Evolutionary conservation across 1,140 invertebrate species (phyloP).

Genomic region (Amphibalanus amphitrite): DNA sequence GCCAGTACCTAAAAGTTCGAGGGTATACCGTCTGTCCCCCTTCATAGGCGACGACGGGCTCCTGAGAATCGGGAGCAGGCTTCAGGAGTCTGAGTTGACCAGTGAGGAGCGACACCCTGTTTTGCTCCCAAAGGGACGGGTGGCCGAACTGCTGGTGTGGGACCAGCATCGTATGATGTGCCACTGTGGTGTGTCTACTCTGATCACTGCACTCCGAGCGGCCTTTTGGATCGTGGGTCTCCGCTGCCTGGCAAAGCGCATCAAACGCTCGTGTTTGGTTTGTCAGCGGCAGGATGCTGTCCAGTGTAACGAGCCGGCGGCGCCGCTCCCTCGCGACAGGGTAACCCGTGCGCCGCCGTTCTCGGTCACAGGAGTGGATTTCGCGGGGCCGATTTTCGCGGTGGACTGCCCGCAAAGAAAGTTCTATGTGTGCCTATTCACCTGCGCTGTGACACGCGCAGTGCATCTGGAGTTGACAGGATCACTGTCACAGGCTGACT

Average conservation of each 20-base stretch:
- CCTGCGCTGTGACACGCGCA: constrained; percentile 8
- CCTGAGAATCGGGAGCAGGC: background rate
- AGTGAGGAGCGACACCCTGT: too few relatives aligned
- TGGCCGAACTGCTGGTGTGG: too few relatives aligned
- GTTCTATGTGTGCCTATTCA: constrained; percentile 1
- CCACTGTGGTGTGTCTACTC: too few relatives aligned
- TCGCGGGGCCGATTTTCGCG: constrained; percentile 7
- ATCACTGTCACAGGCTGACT: background rate
- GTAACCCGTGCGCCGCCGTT: constrained; percentile 9
- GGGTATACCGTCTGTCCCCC: background rate
- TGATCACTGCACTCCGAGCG: too few relatives aligned
- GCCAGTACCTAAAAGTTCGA: background rate
- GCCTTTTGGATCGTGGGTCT: too few relatives aligned
- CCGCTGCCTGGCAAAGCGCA: constrained; percentile 5
- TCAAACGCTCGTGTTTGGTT: background rate
- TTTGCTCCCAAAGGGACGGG: too few relatives aligned
- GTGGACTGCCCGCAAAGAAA: background rate
- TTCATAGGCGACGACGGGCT: background rate
- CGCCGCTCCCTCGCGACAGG: constrained; percentile 4
- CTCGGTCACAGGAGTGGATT: constrained; percentile 9
- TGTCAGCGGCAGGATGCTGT: constrained; percentile 7
- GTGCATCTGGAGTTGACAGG: constrained; percentile 11
- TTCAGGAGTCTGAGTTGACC: background rate
- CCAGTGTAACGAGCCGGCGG: constrained; percentile 2
- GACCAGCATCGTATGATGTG: too few relatives aligned